Evolutionary conservation across 2,797 vertebrate species (phyloP).

Genomic region (Falco biarmicus): DNA sequence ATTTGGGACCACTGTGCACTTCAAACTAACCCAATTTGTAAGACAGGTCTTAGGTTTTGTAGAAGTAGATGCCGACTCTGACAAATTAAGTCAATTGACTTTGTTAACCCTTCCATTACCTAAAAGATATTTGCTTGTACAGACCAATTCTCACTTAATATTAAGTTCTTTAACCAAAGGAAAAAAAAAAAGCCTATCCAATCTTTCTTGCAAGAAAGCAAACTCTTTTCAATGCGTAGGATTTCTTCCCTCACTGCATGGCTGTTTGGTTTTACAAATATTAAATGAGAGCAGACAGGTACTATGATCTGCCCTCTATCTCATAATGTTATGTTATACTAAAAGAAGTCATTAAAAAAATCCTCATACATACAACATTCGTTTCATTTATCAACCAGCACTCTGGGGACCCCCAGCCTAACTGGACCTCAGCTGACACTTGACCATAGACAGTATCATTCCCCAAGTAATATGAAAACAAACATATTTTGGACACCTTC

Average conservation of each 20-base stretch:
- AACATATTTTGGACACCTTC: neutral
- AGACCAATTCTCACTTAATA: neutral
- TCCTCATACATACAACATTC: rapidly evolving
- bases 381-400: neutral
- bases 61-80: neutral
- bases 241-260: neutral
- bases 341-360: neutral
- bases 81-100: slow-evolving; percentile 9
- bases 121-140: neutral
- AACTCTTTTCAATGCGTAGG: neutral
- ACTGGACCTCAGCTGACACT: neutral
- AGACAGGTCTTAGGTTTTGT: neutral
- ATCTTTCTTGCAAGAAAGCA: neutral
- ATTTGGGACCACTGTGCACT: neutral
- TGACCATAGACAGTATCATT: neutral
- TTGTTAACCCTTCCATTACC: neutral
- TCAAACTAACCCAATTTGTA: neutral
- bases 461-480: neutral
- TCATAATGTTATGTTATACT: neutral
- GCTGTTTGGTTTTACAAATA: neutral
- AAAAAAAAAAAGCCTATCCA: neutral
- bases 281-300: neutral
- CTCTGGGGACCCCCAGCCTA: neutral
- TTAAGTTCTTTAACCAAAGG: neutral
- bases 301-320: neutral